Conservation (phyloP, 1,140 invertebrate species). For the Lamellibrachia luymesi region DNA sequence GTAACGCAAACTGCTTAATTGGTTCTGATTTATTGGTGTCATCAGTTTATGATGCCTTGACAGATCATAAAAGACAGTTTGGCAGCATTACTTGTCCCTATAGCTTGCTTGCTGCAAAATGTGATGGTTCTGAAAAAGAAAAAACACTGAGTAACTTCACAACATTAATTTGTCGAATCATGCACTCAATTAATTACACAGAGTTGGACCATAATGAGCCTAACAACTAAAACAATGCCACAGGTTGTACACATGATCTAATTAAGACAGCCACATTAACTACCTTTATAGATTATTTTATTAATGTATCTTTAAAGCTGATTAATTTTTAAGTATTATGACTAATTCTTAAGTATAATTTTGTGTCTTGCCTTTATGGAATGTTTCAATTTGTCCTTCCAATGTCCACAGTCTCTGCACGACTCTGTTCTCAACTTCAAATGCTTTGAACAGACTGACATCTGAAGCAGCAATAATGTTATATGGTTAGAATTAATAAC, state of each 20-base stretch:
- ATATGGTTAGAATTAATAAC: neutral
- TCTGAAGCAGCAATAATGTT: conserved; percentile 25
- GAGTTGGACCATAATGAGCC: no score
- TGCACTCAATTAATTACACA: no score
- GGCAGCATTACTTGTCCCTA: neutral
- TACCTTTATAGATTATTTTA: neutral
- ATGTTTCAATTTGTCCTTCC: conserved; percentile 7
- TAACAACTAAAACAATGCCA: no score
- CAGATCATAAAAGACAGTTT: neutral
- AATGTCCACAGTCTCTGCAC: conserved; percentile 29
- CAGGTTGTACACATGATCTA: no score
- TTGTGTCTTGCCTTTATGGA: neutral
- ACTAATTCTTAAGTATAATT: no score
- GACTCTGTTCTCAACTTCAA: conserved; percentile 24
- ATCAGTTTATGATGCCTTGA: neutral
- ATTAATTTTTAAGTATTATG: no score
- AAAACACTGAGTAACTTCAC: neutral
- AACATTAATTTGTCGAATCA: no score
- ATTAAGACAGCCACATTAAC: neutral
- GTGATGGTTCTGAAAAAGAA: neutral
- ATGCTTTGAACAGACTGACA: conserved; percentile 21
- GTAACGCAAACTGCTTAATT: no score
- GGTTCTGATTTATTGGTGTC: neutral
- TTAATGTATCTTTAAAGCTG: no score
- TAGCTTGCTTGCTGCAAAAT: neutral